phyloP scores from a whole-genome alignment of 2,888 invertebrate species.

The Incurvaria masculella region DNA sequence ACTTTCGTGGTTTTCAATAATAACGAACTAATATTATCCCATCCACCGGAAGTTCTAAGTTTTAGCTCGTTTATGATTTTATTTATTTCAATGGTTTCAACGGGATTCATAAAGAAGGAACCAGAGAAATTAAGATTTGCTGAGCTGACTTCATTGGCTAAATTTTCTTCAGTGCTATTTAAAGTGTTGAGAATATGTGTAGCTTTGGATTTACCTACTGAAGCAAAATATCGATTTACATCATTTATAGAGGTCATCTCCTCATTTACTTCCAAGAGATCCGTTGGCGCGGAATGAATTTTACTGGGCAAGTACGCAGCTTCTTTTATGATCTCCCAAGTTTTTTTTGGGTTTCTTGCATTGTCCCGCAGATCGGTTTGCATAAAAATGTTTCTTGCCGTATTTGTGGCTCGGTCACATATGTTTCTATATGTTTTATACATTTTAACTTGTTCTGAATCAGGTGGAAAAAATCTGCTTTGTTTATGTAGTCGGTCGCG shows the following conservation, averaged over 20 bases:
- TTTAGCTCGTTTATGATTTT: background rate
- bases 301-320: background rate
- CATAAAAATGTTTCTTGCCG: background rate
- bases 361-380: background rate
- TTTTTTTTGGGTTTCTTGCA: background rate
- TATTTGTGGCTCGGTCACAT: background rate
- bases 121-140: background rate
- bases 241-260: background rate
- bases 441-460: background rate
- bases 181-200: background rate
- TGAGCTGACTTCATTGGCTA: too few species aligned
- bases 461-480: background rate
- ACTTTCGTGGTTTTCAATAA: background rate
- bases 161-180: background rate
- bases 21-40: background rate
- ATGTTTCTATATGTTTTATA: constrained; percentile 3
- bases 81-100: background rate
- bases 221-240: background rate
- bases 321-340: background rate
- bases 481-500: constrained; percentile 1
- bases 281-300: background rate
- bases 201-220: background rate
- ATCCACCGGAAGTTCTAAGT: background rate
- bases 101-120: background rate
- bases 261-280: background rate